These are phyloP conservation scores for Orientallactaga sibirica DNA, from an alignment of 2,797 vertebrate species.

Conservation along the genomic window DNA sequence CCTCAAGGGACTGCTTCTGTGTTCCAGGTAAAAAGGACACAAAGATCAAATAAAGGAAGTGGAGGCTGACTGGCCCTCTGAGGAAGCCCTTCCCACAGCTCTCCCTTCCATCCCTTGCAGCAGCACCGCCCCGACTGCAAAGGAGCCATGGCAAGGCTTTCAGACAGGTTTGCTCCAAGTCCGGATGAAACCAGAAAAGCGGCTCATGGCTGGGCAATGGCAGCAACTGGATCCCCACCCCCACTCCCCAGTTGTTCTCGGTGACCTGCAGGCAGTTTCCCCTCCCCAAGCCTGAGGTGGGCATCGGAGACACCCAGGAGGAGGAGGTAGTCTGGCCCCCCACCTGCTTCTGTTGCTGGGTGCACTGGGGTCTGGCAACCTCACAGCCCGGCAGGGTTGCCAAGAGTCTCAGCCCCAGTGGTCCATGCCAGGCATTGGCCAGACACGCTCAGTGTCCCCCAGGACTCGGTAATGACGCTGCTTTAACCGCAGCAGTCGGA, in stretches of 20 bases:
- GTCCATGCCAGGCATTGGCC: fast-evolving
- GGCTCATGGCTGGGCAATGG: too few relatives aligned
- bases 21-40: not conserved
- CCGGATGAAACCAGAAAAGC: not conserved
- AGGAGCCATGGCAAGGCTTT: not conserved
- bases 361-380: not conserved
- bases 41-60: not conserved
- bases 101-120: not conserved
- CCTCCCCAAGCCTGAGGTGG: too few relatives aligned
- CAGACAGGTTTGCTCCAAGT: not conserved
- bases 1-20: too few relatives aligned
- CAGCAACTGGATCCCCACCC: too few relatives aligned
- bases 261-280: too few relatives aligned
- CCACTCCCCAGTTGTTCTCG: too few relatives aligned
- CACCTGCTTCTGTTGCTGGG: not conserved
- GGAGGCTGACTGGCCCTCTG: not conserved
- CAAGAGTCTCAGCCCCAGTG: not conserved
- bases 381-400: fast-evolving
- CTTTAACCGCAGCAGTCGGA: fast-evolving
- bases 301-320: too few relatives aligned
- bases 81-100: not conserved
- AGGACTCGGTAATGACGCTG: not conserved
- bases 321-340: not conserved
- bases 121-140: not conserved
- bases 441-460: not conserved